A percentile compares a stretch with the other conserved stretches of the same genome.
Evolutionary conservation across 2,888 invertebrate genomes (phyloP).

Genomic region (Xanthorhoe designata): DNA sequence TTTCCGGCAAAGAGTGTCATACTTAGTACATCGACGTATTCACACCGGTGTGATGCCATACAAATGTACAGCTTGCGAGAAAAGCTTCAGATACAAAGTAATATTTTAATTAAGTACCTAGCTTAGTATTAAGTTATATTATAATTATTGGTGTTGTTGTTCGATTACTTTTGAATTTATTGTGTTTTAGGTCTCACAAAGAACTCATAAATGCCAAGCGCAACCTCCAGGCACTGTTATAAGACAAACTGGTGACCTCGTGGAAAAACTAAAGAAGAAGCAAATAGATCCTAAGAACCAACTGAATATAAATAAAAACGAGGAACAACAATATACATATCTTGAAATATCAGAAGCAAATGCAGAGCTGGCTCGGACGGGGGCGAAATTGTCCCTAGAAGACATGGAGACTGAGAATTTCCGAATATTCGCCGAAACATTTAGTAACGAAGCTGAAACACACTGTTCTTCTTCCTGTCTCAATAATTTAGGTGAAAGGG

Average conservation of each 20-base stretch:
- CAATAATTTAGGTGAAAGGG: conserved; percentile 7
- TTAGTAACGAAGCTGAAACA: conserved; percentile 48
- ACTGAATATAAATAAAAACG: neutral
- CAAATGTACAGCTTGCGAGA: conserved; percentile 92
- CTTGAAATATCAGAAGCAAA: conserved; percentile 74
- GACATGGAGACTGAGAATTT: conserved; percentile 80
- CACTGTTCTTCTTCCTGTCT: conserved; percentile 14
- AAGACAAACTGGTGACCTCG: conserved; percentile 76
- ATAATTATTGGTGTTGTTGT: neutral
- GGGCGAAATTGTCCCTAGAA: conserved; percentile 78
- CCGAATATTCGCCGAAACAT: conserved; percentile 65
- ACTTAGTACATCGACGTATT: conserved; percentile 93
- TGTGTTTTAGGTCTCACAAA: conserved; percentile 88
- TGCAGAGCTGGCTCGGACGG: conserved; percentile 75
- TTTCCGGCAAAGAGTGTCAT: conserved; percentile 94
- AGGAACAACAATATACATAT: conserved; percentile 39
- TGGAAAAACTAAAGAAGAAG: conserved; percentile 80
- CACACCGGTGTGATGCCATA: conserved; percentile 95
- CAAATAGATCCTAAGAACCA: conserved; percentile 49
- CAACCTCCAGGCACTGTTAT: conserved; percentile 86
- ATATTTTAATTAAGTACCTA: neutral
- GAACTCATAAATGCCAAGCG: conserved; percentile 91
- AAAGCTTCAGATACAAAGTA: conserved; percentile 93
- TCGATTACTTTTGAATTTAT: neutral
- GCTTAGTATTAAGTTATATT: no score